Conservation (phyloP, 2,797 vertebrate genomes). For the Hylomyscus alleni region DNA sequence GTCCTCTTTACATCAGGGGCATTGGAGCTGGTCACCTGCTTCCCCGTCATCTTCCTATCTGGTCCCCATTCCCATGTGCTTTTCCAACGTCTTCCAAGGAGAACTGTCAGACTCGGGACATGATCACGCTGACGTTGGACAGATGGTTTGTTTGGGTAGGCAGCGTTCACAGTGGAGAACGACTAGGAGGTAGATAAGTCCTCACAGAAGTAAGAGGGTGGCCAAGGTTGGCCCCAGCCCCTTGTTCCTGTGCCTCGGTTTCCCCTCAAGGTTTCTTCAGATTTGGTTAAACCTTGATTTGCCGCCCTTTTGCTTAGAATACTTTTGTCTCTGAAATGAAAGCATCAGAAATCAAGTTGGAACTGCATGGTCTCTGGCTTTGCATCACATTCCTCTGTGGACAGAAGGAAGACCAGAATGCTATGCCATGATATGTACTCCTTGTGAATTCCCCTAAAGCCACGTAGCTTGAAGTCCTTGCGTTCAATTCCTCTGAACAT, state of each 20-base stretch:
- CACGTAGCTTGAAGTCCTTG: slow-evolving; percentile 44
- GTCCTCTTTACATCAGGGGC: fast-evolving
- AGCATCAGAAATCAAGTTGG: neutral
- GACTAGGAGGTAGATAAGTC: fast-evolving
- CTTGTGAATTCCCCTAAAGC: slow-evolving; percentile 37
- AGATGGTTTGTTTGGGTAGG: neutral
- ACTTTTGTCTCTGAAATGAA: neutral
- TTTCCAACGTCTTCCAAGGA: neutral
- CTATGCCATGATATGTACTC: neutral
- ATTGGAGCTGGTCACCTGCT: fast-evolving
- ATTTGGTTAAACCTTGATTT: neutral
- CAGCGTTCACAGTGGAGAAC: neutral
- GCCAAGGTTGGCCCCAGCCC: fast-evolving
- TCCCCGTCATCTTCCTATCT: neutral
- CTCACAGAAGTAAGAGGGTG: neutral
- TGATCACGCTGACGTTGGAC: neutral
- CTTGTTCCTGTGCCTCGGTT: neutral
- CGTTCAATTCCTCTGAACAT: slow-evolving; percentile 43
- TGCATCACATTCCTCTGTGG: neutral
- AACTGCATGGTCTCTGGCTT: neutral
- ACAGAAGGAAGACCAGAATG: neutral
- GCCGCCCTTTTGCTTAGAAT: neutral
- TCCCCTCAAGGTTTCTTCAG: neutral
- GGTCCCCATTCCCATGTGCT: neutral
- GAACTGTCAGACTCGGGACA: neutral